These are phyloP conservation scores for Laticauda laticaudata DNA, from an alignment of 2,113 vertebrate genomes.

Conservation along the genomic window DNA sequence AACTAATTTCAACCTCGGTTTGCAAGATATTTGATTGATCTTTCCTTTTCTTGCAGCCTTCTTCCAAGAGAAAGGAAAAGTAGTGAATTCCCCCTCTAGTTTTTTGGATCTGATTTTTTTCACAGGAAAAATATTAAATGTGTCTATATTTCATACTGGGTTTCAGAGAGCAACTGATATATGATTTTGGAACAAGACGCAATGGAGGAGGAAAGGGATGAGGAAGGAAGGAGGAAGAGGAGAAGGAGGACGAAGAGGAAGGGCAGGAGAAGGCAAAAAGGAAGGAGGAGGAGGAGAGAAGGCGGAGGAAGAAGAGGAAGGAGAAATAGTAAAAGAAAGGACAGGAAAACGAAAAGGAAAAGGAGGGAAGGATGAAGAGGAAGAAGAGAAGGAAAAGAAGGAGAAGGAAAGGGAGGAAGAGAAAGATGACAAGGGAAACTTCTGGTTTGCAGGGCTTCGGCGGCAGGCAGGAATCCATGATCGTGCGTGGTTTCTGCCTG, in stretches of 20 bases:
- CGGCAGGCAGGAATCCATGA: too few relatives aligned
- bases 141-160: constrained; percentile 21
- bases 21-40: not conserved
- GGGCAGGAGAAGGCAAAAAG: not conserved
- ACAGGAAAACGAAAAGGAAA: too few relatives aligned
- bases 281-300: not conserved
- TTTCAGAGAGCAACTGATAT: not conserved
- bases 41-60: not conserved
- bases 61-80: not conserved
- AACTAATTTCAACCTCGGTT: not conserved
- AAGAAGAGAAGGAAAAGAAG: too few relatives aligned
- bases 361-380: too few relatives aligned
- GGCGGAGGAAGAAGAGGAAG: too few relatives aligned
- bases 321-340: too few relatives aligned
- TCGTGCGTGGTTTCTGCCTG: too few relatives aligned
- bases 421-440: too few relatives aligned
- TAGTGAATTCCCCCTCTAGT: not conserved
- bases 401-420: too few relatives aligned
- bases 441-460: too few relatives aligned
- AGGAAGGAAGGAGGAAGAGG: not conserved
- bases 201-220: not conserved
- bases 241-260: not conserved
- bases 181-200: not conserved
- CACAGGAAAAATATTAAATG: not conserved
- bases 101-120: not conserved